phyloP scores from a whole-genome alignment of 2,888 invertebrate species.

The Cantharis rustica region DNA sequence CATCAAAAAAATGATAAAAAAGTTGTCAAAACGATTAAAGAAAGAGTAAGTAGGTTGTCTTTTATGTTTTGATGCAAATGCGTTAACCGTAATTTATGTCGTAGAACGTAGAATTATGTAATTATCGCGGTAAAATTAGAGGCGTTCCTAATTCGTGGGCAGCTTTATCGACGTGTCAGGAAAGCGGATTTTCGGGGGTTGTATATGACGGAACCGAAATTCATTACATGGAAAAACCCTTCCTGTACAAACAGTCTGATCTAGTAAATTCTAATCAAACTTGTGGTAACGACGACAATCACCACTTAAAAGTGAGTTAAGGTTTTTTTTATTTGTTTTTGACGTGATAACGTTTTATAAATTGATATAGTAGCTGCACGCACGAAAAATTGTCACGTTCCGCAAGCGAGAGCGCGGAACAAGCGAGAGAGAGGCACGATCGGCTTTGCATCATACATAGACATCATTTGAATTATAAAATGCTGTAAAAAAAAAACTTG shows the following conservation, averaged over 20 bases:
- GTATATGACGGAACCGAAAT: conserved; percentile 78
- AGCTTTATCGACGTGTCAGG: conserved; percentile 79
- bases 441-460: no score
- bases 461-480: no score
- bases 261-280: conserved; percentile 63
- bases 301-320: conserved; percentile 33
- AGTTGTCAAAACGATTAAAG: conserved; percentile 61
- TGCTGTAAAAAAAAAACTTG: no score
- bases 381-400: no score
- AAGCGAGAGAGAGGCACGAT: no score
- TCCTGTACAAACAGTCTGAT: conserved; percentile 70
- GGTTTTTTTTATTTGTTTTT: no score
- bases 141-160: conserved; percentile 75
- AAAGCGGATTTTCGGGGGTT: conserved; percentile 72
- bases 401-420: no score
- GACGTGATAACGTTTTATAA: no score
- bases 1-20: conserved; percentile 63
- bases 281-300: conserved; percentile 56
- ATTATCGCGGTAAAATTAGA: conserved; percentile 77
- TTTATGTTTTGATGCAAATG: neutral
- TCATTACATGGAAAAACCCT: conserved; percentile 71
- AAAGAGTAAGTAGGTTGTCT: conserved; percentile 55
- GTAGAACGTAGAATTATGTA: conserved; percentile 74
- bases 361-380: no score
- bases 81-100: neutral